Percentiles rank a stretch among this genome's conserved stretches.
Evolutionary conservation across 2,797 vertebrate genomes (phyloP).

Genomic region (Tadarida brasiliensis): DNA sequence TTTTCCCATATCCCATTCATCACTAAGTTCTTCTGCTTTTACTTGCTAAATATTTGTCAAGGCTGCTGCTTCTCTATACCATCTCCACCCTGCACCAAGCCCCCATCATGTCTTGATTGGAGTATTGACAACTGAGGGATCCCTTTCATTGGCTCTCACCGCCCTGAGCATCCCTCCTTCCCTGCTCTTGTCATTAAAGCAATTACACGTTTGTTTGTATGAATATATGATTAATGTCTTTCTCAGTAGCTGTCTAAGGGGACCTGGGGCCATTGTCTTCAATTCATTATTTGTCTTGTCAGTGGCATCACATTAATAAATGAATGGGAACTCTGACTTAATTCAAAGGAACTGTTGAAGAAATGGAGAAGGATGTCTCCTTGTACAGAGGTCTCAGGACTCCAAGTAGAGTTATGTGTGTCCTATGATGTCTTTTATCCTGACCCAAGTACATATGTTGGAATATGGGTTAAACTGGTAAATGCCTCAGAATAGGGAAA

Average conservation of each 20-base stretch:
- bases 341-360: not conserved
- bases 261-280: not conserved
- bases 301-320: not conserved
- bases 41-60: not conserved
- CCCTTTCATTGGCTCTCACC: not conserved
- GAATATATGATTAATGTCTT: not conserved
- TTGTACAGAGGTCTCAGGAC: not conserved
- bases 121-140: not conserved
- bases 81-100: not conserved
- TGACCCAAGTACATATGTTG: not conserved
- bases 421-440: not conserved
- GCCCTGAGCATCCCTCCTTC: not conserved
- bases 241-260: not conserved
- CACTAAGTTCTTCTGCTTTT: not conserved
- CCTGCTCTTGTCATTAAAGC: not conserved
- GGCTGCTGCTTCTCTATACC: not conserved
- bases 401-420: not conserved
- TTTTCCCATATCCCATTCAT: not conserved
- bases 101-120: not conserved
- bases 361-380: not conserved
- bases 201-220: not conserved
- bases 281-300: not conserved
- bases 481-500: not conserved
- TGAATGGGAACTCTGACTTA: not conserved
- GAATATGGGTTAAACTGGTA: not conserved